Evolutionary conservation across 2,888 invertebrate genomes (phyloP), one percentile per base, ranked within the genome.

Genomic region (Philaethria dido): DNA sequence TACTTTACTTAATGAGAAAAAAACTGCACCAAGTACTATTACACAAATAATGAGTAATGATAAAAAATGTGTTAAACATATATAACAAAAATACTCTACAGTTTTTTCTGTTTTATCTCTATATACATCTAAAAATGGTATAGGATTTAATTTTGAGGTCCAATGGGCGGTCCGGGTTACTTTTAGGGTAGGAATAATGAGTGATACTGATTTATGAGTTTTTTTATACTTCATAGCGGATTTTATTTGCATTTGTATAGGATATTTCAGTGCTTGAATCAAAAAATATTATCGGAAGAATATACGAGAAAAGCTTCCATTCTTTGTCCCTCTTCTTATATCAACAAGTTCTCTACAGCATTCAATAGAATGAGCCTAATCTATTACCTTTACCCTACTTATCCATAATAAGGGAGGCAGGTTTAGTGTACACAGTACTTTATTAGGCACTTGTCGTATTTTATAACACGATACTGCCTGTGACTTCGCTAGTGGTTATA

Each of bases 181-280:
- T 63, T 62, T 29, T 48, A 20, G 63, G 63, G 18, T n/a, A 18
- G 39, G 50, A 64, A 59, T 64, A 48, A 64, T 64, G 57, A 65
- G 42, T 60, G 65, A 52, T 65, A 60, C 65, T 65, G 60, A 65
- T 65, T 65, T 65, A 65, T 65, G 52, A 44, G 60, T 18, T 4
- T 65, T 60, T 50, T 60, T 50, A 60, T 65, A 50, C 5, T 59
- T 59, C 29, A 33, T 13, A 42, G 50, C 20, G 44, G 44, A 33
- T 59, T 33, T 50, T 59, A 59, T 57, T 29, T 47, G 50, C 29
- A 60, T 65, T 60, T 65, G 33, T 65, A 50, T 50, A 25, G n/a
- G 11, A 8, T 22, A 36, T 62, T 48, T 22, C 36, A 11, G 5
- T 2, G 20, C 9, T 62, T 62, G 22, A 22, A 48, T 39, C 20